phyloP scores from a whole-genome alignment of 1,140 invertebrate species.

The Mesaphorura yosii region DNA sequence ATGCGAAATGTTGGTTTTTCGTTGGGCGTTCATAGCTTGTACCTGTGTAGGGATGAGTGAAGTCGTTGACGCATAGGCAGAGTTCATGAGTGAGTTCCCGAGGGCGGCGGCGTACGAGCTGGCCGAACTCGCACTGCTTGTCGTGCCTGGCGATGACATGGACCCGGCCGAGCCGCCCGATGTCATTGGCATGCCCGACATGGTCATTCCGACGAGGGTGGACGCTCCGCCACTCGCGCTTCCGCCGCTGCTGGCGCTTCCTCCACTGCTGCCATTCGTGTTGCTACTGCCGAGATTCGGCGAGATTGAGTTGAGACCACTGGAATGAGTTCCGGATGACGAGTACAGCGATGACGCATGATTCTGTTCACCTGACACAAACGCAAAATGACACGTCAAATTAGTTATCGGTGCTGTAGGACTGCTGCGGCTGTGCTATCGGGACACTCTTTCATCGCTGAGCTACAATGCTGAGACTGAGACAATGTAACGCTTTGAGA shows the following conservation, averaged over 20 bases:
- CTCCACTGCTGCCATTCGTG: too few relatives aligned
- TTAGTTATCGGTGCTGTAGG: too few relatives aligned
- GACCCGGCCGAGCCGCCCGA: constrained; percentile 15
- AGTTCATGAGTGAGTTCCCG: constrained; percentile 25
- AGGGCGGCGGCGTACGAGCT: constrained; percentile 21
- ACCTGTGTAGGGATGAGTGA: constrained; percentile 20
- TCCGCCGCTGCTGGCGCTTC: constrained; percentile 1
- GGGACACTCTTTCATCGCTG: too few relatives aligned
- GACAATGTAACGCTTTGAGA: too few relatives aligned
- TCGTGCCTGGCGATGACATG: constrained; percentile 16
- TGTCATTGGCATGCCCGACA: constrained; percentile 8
- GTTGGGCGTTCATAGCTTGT: background rate
- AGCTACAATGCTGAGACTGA: too few relatives aligned
- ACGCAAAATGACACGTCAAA: background rate
- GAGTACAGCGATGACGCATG: background rate
- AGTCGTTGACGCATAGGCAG: constrained; percentile 16
- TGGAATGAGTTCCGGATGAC: background rate
- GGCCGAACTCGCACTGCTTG: constrained; percentile 4
- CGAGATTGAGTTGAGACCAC: background rate
- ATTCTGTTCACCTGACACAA: too few relatives aligned
- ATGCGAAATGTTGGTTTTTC: too few relatives aligned
- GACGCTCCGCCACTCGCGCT: constrained; percentile 1
- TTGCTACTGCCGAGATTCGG: background rate
- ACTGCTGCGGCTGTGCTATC: too few relatives aligned
- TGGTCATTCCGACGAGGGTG: constrained; percentile 2